phyloP scores from a whole-genome alignment of 1,140 invertebrate species.

The Hirudo medicinalis region DNA sequence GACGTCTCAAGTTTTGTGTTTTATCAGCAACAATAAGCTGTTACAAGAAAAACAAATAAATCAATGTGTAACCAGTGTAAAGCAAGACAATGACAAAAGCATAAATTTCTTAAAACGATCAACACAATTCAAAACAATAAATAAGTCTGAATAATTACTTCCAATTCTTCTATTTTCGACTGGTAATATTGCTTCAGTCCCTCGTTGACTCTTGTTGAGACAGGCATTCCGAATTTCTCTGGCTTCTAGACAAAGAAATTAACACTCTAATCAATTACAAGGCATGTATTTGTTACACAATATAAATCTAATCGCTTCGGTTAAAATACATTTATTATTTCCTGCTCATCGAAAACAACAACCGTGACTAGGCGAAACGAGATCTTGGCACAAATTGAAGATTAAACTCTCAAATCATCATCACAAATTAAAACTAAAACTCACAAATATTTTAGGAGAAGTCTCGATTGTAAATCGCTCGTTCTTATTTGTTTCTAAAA shows the following conservation, averaged over 20 bases:
- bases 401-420: background rate
- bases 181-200: constrained; percentile 84
- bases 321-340: no score
- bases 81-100: background rate
- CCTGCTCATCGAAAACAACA: background rate
- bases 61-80: background rate
- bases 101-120: background rate
- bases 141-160: constrained; percentile 39
- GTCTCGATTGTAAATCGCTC: constrained; percentile 11
- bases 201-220: constrained; percentile 45
- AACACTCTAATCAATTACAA: no score
- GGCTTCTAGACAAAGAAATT: background rate
- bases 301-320: no score
- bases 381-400: no score
- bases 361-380: background rate
- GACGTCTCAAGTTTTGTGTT: constrained; percentile 84
- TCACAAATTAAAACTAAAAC: background rate
- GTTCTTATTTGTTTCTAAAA: background rate
- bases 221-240: background rate
- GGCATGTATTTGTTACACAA: no score
- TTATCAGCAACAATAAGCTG: constrained; percentile 84
- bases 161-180: constrained; percentile 90
- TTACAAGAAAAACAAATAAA: constrained; percentile 25
- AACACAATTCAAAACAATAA: constrained; percentile 1
- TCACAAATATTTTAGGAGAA: constrained; percentile 3